Percentiles rank a stretch among this genome's conserved stretches.
Evolutionary conservation across 2,797 vertebrate genomes (phyloP).

Genomic region (Galagoides demidoff): DNA sequence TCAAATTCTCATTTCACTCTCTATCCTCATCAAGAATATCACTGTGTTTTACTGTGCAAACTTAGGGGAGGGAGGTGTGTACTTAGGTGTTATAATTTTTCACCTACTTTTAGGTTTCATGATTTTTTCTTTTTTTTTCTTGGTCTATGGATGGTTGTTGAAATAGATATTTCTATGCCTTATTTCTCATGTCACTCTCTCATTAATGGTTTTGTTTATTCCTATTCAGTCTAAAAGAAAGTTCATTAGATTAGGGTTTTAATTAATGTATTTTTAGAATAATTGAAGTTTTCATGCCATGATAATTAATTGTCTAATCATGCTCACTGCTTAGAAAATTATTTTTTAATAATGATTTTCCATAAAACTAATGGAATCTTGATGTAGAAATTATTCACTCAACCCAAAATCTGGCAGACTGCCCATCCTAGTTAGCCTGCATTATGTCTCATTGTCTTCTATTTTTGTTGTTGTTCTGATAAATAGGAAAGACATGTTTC

Average conservation of each 20-base stretch:
- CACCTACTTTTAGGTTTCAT: not conserved
- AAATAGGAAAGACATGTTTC: not conserved
- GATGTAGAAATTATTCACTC: not conserved
- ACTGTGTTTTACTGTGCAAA: not conserved
- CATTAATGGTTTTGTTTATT: not conserved
- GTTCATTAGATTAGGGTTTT: not conserved
- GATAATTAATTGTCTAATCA: not conserved
- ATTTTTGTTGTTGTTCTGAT: not conserved
- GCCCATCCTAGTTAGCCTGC: not conserved
- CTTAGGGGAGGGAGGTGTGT: not conserved
- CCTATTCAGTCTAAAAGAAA: not conserved
- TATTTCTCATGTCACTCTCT: not conserved
- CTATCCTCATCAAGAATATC: not conserved
- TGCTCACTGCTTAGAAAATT: not conserved
- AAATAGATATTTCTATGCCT: not conserved
- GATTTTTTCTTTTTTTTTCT: not conserved
- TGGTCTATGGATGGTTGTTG: not conserved
- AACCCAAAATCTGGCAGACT: not conserved
- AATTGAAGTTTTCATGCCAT: not conserved
- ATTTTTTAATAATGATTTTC: conserved; percentile 30
- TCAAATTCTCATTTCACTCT: not conserved
- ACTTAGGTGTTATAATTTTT: not conserved
- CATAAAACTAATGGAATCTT: not conserved
- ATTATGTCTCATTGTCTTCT: not conserved
- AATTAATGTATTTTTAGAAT: conserved; percentile 22